Evolutionary conservation across 2,888 invertebrate genomes (phyloP), one percentile per base, ranked within the genome.

Genomic region (Empis livida): DNA sequence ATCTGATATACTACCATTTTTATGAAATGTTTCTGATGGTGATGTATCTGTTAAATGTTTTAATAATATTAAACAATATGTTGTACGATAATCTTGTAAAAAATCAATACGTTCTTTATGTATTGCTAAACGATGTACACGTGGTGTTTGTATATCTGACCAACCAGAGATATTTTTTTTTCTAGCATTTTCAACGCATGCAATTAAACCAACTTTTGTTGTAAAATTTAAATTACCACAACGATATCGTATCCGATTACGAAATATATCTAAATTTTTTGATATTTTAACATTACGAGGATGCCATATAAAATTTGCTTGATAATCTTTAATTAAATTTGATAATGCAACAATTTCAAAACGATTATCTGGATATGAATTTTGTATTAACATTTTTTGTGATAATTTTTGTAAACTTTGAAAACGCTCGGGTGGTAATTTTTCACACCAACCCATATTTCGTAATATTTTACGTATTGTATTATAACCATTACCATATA

Each of bases 241-340:
- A 1, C 65, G 63, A 27, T 27, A 27, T 1, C 61, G 51, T 1
- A 68, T 59, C 2, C 67, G 62, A 52, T 67, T 68, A 2, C 66
- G 56, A 46, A 16, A 30, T 35, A 5, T n/a, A 35, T 35, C n/a
- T 8, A 27, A 8, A 27, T 27, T 27, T 27, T 27, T 27, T 35
- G 35, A 13, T 35, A n/a, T n/a, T n/a, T n/a, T n/a, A n/a, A n/a
- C n/a, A n/a, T n/a, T 35, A n/a, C 67, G 69, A 30, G 61, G 58
- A 53, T 82, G 80, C 84, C 86, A 88, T 31, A 85, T 74, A 53
- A 87, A 79, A 55, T 84, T 80, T 1, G 84, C 78, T 1, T 77
- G 76, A 52, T 77, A 74, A 52, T 75, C 73, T 16, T 71, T 71
- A 5, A 83, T 69, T 59, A 83, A 71, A 54, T 78, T 76, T 0